A percentile compares a stretch with the other conserved stretches of the same genome.
Evolutionary conservation across 2,888 invertebrate species (phyloP).

Genomic region (Ramazzottius varieornatus): DNA sequence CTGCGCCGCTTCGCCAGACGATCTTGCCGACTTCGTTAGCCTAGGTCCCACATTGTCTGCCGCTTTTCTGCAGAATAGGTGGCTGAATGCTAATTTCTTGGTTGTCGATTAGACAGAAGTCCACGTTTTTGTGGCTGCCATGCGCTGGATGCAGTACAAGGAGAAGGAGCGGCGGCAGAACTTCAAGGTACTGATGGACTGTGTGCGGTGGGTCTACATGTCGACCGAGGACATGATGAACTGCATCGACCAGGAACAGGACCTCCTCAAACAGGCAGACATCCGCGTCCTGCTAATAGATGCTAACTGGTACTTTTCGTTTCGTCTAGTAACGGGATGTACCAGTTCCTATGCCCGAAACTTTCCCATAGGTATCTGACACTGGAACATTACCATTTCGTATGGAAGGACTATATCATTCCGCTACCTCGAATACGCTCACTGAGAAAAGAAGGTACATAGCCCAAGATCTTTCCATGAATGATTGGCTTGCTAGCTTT

Average conservation of each 20-base stretch:
- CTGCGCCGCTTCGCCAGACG: too few relatives aligned
- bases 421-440: background rate
- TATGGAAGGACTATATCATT: background rate
- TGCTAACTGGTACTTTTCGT: background rate
- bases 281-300: background rate
- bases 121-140: background rate
- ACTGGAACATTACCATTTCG: background rate
- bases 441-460: background rate
- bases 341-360: too few relatives aligned
- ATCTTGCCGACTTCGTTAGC: too few relatives aligned
- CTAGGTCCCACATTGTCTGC: too few relatives aligned
- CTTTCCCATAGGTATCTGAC: too few relatives aligned
- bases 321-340: too few relatives aligned
- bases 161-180: background rate
- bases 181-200: background rate
- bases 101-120: background rate
- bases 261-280: background rate
- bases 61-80: too few relatives aligned
- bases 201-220: slow-evolving; percentile 4
- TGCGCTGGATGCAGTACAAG: slow-evolving; percentile 1
- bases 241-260: background rate
- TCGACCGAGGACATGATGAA: background rate
- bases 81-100: too few relatives aligned
- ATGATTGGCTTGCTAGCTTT: too few relatives aligned
- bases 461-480: too few relatives aligned